Evolutionary conservation across 2,888 invertebrate species (phyloP), one percentile per base, ranked within the genome.

Genomic region (Phyllotreta cruciferae): DNA sequence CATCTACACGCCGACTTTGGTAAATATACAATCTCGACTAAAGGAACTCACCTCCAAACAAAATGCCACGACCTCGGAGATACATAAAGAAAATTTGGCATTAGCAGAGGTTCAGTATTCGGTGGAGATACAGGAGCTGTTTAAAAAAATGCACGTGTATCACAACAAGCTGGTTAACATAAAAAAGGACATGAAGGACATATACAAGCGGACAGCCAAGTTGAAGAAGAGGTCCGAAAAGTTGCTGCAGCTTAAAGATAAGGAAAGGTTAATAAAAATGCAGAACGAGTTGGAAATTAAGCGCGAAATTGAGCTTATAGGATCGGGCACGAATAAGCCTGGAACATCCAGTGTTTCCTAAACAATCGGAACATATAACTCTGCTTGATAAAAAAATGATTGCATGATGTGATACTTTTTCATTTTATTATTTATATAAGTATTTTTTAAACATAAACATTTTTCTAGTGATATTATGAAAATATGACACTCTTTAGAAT

Each of bases 111-210:
- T 68, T 3, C 71, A 70, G 49, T 53, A 69, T 57, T 69, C 69
- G 36, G 55, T 63, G 11, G 74, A 73, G 47, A 50, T 71, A 11
- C 69, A 68, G 55, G 69, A 65, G 38, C 65, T 72, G 64, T 71
- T 73, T 58, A 60, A 38, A 39, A 72, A 70, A 55, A 64, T 73
- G 61, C 69, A 67, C 54, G 10, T 60, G 5, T 72, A 73, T 44
- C 68, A 72, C n/a, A 53, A 54, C 8, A 74, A 74, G 60, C 62
- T 74, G 38, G 45, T 66, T 10, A 64, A 47, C 13, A 66, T 72
- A 10, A 72, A 70, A 61, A 73, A 69, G 49, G 68, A 71, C 36
- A 74, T 74, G 67, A 72, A 64, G 55, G 45, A 61, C 6, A 42
- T 74, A 35, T 71, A 71, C 53, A 71, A 72, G 24, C 63, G 63